Conservation (phyloP, 1,140 invertebrate species). For the Panonychus citri region DNA sequence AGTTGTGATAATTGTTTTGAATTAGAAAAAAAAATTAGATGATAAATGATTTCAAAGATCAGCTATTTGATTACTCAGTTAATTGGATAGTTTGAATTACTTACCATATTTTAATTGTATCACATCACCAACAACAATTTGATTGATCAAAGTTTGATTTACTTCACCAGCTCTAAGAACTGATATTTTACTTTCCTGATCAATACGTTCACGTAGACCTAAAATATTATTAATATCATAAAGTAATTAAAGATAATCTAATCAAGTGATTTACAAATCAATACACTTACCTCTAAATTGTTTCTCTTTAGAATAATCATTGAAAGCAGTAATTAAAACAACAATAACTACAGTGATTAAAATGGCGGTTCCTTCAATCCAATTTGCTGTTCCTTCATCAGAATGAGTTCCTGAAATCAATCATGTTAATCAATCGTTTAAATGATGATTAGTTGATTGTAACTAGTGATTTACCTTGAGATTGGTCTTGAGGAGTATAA, state of each 20-base stretch:
- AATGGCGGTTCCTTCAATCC: conserved; percentile 95
- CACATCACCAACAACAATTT: conserved; percentile 96
- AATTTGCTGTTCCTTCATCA: conserved; percentile 71
- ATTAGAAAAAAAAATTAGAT: background rate
- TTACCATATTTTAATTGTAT: conserved; percentile 87
- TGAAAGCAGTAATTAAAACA: conserved; percentile 92
- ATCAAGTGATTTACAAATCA: too few species aligned
- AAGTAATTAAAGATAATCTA: too few species aligned
- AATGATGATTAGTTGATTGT: too few species aligned
- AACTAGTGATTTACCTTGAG: background rate
- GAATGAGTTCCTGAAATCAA: too few species aligned
- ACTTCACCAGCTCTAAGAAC: conserved; percentile 78
- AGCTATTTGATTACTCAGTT: too few species aligned
- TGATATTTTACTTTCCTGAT: conserved; percentile 93
- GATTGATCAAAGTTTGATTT: conserved; percentile 79
- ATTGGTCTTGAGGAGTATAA: conserved; percentile 40
- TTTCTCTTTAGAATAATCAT: conserved; percentile 95
- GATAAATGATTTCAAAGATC: too few species aligned
- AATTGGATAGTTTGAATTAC: too few species aligned
- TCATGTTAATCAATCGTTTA: too few species aligned
- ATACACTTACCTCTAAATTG: conserved; percentile 58
- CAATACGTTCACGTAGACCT: conserved; percentile 83
- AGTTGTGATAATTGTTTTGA: background rate
- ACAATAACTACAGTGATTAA: conserved; percentile 92
- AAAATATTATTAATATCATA: too few species aligned